Evolutionary conservation across 35 echinoderm and acorn worm genomes (phyloP).

Genomic region (Nesometra sesokonis): DNA sequence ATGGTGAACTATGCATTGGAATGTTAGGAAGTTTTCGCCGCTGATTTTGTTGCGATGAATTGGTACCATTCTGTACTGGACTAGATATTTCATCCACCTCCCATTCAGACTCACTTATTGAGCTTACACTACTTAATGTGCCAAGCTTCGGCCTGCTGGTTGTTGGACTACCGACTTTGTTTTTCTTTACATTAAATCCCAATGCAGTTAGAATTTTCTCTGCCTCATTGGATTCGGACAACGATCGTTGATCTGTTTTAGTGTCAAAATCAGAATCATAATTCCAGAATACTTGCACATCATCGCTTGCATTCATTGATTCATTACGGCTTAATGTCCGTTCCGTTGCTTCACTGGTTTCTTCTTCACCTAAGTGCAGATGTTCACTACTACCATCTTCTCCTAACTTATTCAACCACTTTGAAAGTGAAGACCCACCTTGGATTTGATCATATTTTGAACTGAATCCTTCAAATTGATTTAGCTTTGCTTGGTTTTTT

Average conservation of each 20-base stretch:
- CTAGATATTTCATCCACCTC: not conserved
- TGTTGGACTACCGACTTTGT: not conserved
- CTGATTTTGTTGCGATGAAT: not conserved
- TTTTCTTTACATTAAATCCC: conserved; percentile 24
- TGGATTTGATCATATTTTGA: not conserved
- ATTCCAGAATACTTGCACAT: conserved; percentile 72
- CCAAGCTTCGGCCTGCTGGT: not conserved
- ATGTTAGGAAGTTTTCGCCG: not conserved
- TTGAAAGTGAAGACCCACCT: conserved; percentile 10
- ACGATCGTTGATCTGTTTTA: not conserved
- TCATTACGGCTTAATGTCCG: conserved; percentile 12
- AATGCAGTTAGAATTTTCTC: conserved; percentile 40
- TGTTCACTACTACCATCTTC: conserved; percentile 19
- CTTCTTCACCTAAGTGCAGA: not conserved
- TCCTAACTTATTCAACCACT: conserved; percentile 28
- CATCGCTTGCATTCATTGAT: conserved; percentile 47
- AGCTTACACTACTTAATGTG: not conserved
- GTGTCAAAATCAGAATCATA: conserved; percentile 84
- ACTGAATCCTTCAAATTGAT: not conserved
- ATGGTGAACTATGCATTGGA: not conserved
- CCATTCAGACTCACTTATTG: not conserved
- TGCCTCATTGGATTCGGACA: conserved; percentile 23
- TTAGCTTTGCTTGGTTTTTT: not conserved
- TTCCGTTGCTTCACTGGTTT: not conserved
- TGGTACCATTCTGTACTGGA: not conserved